Base-by-base conservation (phyloP, 2,888 invertebrate genomes). In the Megamerina dolium region DNA sequence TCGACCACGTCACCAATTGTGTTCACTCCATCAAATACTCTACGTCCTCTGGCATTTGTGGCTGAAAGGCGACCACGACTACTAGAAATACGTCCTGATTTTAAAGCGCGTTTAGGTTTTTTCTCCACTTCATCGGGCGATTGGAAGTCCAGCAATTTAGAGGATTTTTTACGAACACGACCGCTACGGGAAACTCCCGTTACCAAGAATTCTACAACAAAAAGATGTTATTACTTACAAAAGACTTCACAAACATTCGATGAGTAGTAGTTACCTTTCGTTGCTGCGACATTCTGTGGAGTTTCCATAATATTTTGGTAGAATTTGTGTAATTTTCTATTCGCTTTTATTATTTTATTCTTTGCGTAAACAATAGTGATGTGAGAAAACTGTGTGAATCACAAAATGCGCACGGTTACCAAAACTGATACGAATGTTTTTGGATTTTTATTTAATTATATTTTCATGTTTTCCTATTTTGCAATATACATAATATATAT, bases 71-170 rank as follows among this genome's bases (percentile, higher is more conserved):
- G 21, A 17, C 35, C 18, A 2, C 47, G 36, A 8, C 43, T 45
- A 9, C 27, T 45, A 31, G 41, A 2, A 48, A 59, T n/a, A 18
- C 50, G 53, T 19, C 56, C 46, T 2, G 53, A 45, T 41, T 52
- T 58, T 3, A 54, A 42, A 5, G 45, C 42, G 34, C 65, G 63
- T 47, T 60, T 61, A n/a, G 51, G 38, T 43, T 62, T 63, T 29
- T 67, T 61, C 33, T 73, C 88, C 38, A 87, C 81, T 61, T 90
- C 92, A 65, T 93, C 94, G 0, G 87, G 86, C 0, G 89, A 89
- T 66, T 90, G 89, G 73, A 93, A 95, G 69, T 93, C 95, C 73
- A 90, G 82, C 32, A 96, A 75, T 67, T 95, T 93, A 0, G 93
- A 92, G 14, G 93, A 94, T 72, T 94, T 95, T 74, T 95, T 95